These are phyloP conservation scores for Epizoanthus scotinus DNA, from an alignment of 92 coral and sea anemone genomes.

Conservation along the genomic window DNA sequence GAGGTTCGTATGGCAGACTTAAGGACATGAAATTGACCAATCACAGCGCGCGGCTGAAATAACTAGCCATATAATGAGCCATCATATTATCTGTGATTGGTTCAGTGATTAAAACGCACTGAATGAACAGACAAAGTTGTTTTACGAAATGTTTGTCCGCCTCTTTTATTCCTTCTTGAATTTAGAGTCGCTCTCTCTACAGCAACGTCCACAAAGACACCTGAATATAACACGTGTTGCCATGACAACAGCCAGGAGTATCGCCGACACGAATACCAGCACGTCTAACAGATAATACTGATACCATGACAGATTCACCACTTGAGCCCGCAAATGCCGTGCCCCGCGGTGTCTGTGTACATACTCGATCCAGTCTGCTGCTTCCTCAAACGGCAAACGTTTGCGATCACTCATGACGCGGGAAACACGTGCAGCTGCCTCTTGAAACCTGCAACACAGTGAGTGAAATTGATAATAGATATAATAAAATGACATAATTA, in stretches of 20 bases:
- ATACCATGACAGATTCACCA: conserved; percentile 58
- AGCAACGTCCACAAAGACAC: conserved; percentile 45
- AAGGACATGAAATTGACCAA: too few relatives aligned
- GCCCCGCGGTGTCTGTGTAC: conserved; percentile 31
- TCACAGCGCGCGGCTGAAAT: too few relatives aligned
- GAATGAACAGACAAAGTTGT: too few relatives aligned
- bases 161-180: conserved; percentile 38
- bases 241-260: conserved; percentile 32
- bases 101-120: too few relatives aligned
- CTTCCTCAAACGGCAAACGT: conserved; percentile 49
- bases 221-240: conserved; percentile 20
- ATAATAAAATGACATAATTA: too few relatives aligned
- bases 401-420: conserved; percentile 45
- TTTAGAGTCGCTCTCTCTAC: conserved; percentile 17
- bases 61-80: too few relatives aligned
- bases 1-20: too few relatives aligned
- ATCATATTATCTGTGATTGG: too few relatives aligned
- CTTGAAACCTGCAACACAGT: conserved; percentile 41
- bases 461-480: too few relatives aligned
- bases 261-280: conserved; percentile 36
- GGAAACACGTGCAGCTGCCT: conserved; percentile 38
- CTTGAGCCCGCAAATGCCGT: conserved; percentile 60
- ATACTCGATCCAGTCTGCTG: conserved; percentile 48
- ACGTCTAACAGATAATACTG: conserved; percentile 62
- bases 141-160: too few relatives aligned